Percentiles rank a stretch among this genome's conserved stretches.
phyloP scores from a whole-genome alignment of 2,797 vertebrate genomes.

The Malurus leucopterus region DNA sequence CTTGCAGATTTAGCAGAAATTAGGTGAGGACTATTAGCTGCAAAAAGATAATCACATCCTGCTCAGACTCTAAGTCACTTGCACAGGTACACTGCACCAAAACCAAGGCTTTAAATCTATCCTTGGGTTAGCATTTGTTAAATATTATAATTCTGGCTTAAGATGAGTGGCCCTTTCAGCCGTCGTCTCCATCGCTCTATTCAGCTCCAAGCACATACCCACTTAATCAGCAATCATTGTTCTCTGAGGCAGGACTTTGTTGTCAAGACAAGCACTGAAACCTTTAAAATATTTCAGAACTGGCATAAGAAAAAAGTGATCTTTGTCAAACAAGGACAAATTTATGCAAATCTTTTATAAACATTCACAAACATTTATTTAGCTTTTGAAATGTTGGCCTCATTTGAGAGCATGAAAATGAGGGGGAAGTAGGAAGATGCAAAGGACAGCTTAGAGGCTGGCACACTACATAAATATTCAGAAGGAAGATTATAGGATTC shows the following conservation, averaged over 20 bases:
- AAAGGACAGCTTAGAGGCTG: conserved; percentile 82
- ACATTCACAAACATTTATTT: conserved; percentile 86
- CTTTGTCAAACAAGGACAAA: conserved; percentile 78
- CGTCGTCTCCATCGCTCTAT: conserved; percentile 51
- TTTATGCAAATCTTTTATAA: conserved; percentile 85
- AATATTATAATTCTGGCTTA: conserved; percentile 66
- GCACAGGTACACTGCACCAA: conserved; percentile 48
- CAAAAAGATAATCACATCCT: not conserved
- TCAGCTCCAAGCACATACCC: conserved; percentile 64
- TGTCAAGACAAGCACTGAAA: conserved; percentile 74
- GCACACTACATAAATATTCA: conserved; percentile 87
- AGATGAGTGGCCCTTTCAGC: conserved; percentile 59
- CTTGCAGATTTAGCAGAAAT: not conserved
- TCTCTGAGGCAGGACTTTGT: conserved; percentile 70
- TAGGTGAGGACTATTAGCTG: not conserved
- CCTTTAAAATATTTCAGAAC: conserved; percentile 77
- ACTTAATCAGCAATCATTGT: conserved; percentile 78
- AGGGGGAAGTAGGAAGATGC: conserved; percentile 75
- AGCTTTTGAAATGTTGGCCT: conserved; percentile 81
- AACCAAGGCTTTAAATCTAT: conserved; percentile 28
- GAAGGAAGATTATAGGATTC: conserved; percentile 83
- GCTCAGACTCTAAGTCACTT: not conserved
- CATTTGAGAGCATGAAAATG: conserved; percentile 80
- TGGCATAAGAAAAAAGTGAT: conserved; percentile 78
- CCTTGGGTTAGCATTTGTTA: conserved; percentile 52